These are phyloP conservation scores for Prionace glauca DNA, from an alignment of 2,797 vertebrate species.

Conservation along the genomic window DNA sequence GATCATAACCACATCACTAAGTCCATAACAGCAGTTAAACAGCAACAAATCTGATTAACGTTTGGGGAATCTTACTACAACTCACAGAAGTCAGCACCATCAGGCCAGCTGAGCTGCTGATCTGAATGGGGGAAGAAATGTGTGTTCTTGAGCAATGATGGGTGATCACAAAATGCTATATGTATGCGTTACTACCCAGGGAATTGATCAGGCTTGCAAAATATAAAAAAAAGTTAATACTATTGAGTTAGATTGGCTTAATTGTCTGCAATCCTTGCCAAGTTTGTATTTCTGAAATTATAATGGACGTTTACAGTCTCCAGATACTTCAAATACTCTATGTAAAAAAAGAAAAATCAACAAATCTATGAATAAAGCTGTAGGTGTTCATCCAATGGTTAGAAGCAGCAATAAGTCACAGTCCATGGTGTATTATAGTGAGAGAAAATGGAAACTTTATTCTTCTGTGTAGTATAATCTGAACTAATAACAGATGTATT, in stretches of 20 bases:
- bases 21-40: background rate
- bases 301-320: background rate
- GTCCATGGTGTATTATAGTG: constrained; percentile 22
- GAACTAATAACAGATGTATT: constrained; percentile 32
- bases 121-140: background rate
- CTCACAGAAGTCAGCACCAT: background rate
- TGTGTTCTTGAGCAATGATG: background rate
- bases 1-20: background rate
- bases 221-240: background rate
- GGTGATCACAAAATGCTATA: background rate
- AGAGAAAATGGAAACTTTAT: constrained; percentile 26
- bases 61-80: background rate
- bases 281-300: constrained; percentile 15
- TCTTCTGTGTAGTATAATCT: constrained; percentile 28
- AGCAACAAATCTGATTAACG: constrained; percentile 1
- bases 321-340: background rate
- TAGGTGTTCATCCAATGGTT: constrained; percentile 16
- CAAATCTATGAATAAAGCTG: background rate
- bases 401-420: constrained; percentile 27
- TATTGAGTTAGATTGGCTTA: background rate
- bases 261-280: constrained; percentile 15
- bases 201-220: background rate
- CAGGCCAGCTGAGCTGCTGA: background rate
- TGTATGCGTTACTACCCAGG: background rate
- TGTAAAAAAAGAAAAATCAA: background rate